A percentile compares a stretch with the other conserved stretches of the same genome.
phyloP scores from a whole-genome alignment of 2,113 vertebrate genomes.

The Callionymus lyra region DNA sequence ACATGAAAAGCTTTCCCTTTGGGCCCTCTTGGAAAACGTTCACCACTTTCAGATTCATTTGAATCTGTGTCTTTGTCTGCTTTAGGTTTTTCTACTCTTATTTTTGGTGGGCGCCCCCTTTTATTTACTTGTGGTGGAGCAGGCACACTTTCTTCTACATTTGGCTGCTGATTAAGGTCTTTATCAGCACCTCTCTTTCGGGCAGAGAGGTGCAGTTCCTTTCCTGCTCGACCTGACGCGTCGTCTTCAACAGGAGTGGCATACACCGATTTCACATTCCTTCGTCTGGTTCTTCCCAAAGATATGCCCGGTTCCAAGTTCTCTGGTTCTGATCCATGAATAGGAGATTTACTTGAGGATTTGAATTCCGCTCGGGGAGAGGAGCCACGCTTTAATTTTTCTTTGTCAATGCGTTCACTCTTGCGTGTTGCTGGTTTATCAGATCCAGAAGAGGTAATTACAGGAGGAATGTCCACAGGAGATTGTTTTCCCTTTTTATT shows the following conservation, averaged over 20 bases:
- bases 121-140: constrained; percentile 59
- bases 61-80: constrained; percentile 74
- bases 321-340: constrained; percentile 73
- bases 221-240: constrained; percentile 61
- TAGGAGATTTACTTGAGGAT: constrained; percentile 79
- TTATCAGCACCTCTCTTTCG: constrained; percentile 80
- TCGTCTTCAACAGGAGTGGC: constrained; percentile 84
- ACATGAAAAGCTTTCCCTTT: constrained; percentile 62
- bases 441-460: constrained; percentile 30
- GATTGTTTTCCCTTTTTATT: constrained; percentile 79
- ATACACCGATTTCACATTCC: constrained; percentile 90
- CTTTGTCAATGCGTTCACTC: constrained; percentile 91
- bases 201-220: constrained; percentile 77
- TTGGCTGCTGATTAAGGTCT: constrained; percentile 58
- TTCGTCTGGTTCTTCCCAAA: constrained; percentile 75
- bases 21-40: constrained; percentile 58
- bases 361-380: constrained; percentile 86
- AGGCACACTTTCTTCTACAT: constrained; percentile 56
- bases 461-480: constrained; percentile 43
- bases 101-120: constrained; percentile 84
- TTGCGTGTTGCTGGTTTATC: constrained; percentile 90
- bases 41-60: constrained; percentile 71
- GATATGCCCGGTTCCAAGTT: constrained; percentile 75
- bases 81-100: constrained; percentile 70
- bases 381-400: constrained; percentile 82